A percentile compares a stretch with the other conserved stretches of the same genome.
Conservation (phyloP, 2,888 invertebrate genomes). For the Cheilosia pagana region DNA sequence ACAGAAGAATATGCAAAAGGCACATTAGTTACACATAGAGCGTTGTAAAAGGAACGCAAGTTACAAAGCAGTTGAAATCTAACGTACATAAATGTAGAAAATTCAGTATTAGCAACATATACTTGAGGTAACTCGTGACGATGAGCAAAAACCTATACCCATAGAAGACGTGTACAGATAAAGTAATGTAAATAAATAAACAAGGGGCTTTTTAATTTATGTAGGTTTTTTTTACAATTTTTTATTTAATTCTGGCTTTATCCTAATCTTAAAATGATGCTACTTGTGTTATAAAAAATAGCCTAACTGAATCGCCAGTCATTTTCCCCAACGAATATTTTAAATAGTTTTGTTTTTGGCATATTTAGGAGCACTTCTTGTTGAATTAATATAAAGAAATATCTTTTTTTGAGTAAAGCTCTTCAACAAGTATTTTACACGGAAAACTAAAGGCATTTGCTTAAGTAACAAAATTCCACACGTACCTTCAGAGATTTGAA, state of each 20-base stretch:
- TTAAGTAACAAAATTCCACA: no score
- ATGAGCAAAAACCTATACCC: slow-evolving; percentile 17
- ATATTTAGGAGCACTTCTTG: no score
- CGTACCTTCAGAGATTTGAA: no score
- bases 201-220: background rate
- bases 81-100: slow-evolving; percentile 39
- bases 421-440: no score
- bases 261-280: background rate
- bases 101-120: slow-evolving; percentile 62
- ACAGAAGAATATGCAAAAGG: slow-evolving; percentile 36
- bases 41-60: slow-evolving; percentile 32
- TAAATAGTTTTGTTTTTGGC: background rate
- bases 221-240: background rate
- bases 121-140: slow-evolving; percentile 29
- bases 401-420: no score
- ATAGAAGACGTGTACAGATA: slow-evolving; percentile 26
- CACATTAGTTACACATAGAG: slow-evolving; percentile 45
- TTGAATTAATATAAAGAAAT: no score
- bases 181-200: slow-evolving; percentile 60
- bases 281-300: background rate
- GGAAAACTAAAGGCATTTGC: no score
- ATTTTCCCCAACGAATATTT: background rate
- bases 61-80: slow-evolving; percentile 48
- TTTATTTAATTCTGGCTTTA: background rate
- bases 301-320: background rate